A percentile compares a stretch with the other conserved stretches of the same genome.
These are phyloP conservation scores for Geothlypis trichas DNA, from an alignment of 2,113 vertebrate species.

Conservation along the genomic window DNA sequence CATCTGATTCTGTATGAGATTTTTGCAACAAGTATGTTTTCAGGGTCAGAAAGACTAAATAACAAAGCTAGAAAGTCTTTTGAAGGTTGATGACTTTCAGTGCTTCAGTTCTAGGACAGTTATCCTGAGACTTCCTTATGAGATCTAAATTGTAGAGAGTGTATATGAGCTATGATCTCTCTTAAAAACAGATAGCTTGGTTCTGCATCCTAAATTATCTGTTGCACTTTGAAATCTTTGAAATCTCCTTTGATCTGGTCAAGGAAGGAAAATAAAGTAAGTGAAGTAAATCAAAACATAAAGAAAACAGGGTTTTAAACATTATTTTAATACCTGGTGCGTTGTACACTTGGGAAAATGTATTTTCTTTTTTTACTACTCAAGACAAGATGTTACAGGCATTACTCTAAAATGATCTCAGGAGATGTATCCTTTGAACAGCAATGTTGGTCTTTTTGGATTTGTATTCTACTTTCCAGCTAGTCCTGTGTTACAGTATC, in stretches of 20 bases:
- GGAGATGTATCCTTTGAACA: neutral
- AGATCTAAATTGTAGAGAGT: neutral
- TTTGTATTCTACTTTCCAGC: neutral
- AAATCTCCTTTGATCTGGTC: neutral
- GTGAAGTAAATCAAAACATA: neutral
- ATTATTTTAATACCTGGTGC: neutral
- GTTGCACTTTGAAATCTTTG: neutral
- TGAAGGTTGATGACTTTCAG: neutral
- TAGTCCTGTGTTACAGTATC: neutral
- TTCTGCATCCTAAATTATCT: neutral
- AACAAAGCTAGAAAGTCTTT: neutral
- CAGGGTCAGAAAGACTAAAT: neutral
- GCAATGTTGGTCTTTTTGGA: neutral
- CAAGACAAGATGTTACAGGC: neutral
- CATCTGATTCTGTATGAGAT: neutral
- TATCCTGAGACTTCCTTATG: neutral
- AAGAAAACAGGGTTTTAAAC: neutral
- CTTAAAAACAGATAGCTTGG: neutral
- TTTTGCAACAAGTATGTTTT: neutral
- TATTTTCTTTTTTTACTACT: neutral
- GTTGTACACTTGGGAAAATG: neutral
- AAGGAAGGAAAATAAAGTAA: neutral
- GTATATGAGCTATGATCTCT: neutral
- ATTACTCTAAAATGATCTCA: neutral
- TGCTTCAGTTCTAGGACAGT: neutral